A percentile compares a stretch with the other conserved stretches of the same genome.
Evolutionary conservation across 2,888 invertebrate genomes (phyloP).

Genomic region (Heliconius ethilla): DNA sequence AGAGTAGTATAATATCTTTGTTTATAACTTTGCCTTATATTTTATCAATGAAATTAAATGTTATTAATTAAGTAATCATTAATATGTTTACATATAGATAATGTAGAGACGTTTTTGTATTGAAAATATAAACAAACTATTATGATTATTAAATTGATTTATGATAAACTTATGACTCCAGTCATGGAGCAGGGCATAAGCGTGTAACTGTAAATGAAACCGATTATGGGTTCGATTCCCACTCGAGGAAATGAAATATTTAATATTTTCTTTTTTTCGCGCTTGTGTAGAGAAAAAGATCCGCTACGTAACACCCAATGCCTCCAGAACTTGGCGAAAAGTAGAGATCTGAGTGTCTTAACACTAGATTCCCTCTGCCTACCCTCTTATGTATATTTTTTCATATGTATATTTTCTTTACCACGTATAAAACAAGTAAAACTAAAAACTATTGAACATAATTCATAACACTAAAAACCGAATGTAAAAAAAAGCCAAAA

Average conservation of each 20-base stretch:
- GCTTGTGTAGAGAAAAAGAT: too few species aligned
- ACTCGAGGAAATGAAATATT: too few species aligned
- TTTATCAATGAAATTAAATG: constrained; percentile 9
- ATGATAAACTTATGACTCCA: neutral
- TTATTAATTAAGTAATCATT: neutral
- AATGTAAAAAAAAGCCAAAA: constrained; percentile 25
- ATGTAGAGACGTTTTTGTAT: neutral
- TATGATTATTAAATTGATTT: neutral
- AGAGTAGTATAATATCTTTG: neutral
- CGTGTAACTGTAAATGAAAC: too few species aligned
- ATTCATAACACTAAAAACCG: constrained; percentile 15
- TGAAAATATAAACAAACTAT: neutral
- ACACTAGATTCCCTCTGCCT: too few species aligned
- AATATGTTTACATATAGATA: constrained; percentile 1
- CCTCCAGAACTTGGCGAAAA: too few species aligned
- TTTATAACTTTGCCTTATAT: neutral
- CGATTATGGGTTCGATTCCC: too few species aligned
- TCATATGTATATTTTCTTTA: too few species aligned
- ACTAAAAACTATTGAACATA: neutral
- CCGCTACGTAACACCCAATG: too few species aligned
- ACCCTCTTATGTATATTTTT: too few species aligned
- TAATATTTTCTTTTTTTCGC: too few species aligned
- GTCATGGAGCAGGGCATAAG: too few species aligned
- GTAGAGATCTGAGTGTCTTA: too few species aligned
- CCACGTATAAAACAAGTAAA: neutral